Evolutionary conservation across 2,797 vertebrate genomes (phyloP), one percentile per base, ranked within the genome.

Genomic region (Betta splendens): DNA sequence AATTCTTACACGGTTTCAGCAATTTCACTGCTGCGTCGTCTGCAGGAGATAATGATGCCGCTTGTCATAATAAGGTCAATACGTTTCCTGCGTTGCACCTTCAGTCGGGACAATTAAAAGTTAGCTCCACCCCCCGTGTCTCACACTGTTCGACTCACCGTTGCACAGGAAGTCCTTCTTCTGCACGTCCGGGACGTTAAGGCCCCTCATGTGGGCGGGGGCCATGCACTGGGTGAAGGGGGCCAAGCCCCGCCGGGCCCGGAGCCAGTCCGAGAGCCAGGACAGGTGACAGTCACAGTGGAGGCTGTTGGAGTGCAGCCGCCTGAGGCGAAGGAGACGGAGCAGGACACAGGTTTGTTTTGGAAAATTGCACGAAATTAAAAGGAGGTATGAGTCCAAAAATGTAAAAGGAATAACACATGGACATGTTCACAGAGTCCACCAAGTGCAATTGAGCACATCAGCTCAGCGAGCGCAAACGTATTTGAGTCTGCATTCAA

Each of bases 141-240:
- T 33, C 29, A 33, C 51, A 12, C 12, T 6, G 21, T 26, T 50
- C 10, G 23, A 50, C 77, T 92, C 89, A 99, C 97, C 97, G 70
- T 92, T 89, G 81, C 97, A 99, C 79, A 95, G 66, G 26, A 96
- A 99, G 62, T 98, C 96, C 77, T 98, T 98, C 85, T 98, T 98
- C 89, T 95, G 96, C 75, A 98, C 96, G 57, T 99, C 96, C 0
- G 96, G 95, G 62, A 99, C 94, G 0, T 95, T 97, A 77, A 98
- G 95, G 46, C 97, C 97, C 33, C 97, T 91, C 91, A 98, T 93
- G 83, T 93, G 91, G 76, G 95, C 94, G 1, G 97, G 97, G 22
- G 94, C 93, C 94, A 98, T 94, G 90, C 97, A 99, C 77, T 98
- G 96, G 3, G 97, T 98, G 87, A 98, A 99, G 79, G 96, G 97